Conservation (phyloP, 2,113 vertebrate species). For the Aepyceros melampus region DNA sequence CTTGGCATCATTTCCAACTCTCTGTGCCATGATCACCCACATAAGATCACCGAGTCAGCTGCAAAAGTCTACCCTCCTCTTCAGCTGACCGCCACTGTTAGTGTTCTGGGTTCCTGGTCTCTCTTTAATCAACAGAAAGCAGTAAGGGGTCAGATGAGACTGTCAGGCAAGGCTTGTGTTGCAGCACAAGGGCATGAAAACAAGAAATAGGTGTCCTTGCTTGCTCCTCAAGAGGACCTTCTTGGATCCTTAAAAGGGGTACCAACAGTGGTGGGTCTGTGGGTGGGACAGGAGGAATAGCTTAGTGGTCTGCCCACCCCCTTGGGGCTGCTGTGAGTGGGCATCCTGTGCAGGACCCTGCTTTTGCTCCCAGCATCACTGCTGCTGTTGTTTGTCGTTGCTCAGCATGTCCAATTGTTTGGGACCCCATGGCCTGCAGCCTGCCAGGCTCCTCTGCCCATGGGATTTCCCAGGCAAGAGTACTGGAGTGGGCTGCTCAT, state of each 20-base stretch:
- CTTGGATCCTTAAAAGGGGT: not conserved
- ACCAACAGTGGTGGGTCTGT: not conserved
- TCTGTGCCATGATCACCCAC: rapidly evolving
- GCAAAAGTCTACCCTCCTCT: not conserved
- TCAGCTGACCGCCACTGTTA: not conserved
- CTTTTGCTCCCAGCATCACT: not conserved
- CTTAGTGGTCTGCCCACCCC: not conserved
- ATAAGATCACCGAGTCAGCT: no score
- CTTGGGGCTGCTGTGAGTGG: not conserved
- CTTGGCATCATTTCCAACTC: not conserved
- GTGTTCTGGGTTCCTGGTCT: not conserved
- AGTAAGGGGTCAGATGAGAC: not conserved
- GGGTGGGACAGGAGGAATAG: not conserved
- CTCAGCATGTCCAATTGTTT: not conserved
- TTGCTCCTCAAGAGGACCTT: not conserved
- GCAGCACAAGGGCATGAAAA: not conserved
- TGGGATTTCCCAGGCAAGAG: not conserved
- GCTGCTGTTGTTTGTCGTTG: not conserved
- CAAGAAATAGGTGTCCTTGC: not conserved
- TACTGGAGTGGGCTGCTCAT: not conserved
- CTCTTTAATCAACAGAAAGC: not conserved
- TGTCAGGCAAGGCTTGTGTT: not conserved
- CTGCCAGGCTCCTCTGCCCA: not conserved
- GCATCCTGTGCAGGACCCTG: not conserved
- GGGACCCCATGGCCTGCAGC: not conserved